Evolutionary conservation across 2,797 vertebrate species (phyloP).

Genomic region (Lithobates sylvaticus): DNA sequence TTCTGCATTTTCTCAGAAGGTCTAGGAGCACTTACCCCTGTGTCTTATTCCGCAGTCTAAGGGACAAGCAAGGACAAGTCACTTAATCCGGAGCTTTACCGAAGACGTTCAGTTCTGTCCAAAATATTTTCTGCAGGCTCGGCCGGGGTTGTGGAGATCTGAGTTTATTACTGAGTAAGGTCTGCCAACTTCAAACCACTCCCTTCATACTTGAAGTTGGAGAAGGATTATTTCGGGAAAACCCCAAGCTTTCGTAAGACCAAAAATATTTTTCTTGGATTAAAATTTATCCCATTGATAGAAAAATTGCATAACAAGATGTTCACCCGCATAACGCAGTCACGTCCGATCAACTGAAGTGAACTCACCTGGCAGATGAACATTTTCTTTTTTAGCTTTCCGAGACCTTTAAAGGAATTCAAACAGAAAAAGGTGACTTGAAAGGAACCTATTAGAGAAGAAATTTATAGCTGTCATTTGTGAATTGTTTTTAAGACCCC

Average conservation of each 20-base stretch:
- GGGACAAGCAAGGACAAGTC: no score
- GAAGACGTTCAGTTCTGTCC: neutral
- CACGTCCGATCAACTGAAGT: neutral
- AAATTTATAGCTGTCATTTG: no score
- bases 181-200: slow-evolving; percentile 34
- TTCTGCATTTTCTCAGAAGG: neutral
- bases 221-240: slow-evolving; percentile 17
- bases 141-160: neutral
- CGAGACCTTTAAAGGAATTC: no score
- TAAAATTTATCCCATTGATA: neutral
- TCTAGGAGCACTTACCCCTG: slow-evolving; percentile 20
- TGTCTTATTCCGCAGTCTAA: neutral
- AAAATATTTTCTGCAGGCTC: slow-evolving; percentile 8
- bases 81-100: no score
- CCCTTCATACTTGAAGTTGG: slow-evolving; percentile 5
- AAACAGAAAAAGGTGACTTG: no score
- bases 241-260: slow-evolving; percentile 7
- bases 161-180: neutral
- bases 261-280: neutral
- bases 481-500: no score
- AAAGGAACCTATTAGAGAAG: no score
- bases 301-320: neutral
- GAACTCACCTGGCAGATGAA: neutral
- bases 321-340: neutral
- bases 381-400: neutral